Conservation (phyloP, 2,113 vertebrate genomes). For the Brachyhypopomus occidentalis region DNA sequence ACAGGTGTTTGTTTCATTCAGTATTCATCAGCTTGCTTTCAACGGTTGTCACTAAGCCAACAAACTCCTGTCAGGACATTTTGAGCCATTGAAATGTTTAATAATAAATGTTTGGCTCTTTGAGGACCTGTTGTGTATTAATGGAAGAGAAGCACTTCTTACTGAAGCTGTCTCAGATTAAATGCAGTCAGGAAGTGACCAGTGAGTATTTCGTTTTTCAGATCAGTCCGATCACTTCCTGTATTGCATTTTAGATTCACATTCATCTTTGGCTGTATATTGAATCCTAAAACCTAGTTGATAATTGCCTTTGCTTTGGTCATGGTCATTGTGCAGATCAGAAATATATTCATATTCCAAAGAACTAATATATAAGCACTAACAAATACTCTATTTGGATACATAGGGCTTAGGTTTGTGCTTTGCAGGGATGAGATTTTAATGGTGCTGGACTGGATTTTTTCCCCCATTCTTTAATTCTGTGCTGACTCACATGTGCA, state of each 20-base stretch:
- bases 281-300: neutral
- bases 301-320: neutral
- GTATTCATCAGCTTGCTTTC: slow-evolving; percentile 31
- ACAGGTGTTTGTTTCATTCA: slow-evolving; percentile 24
- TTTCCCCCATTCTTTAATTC: neutral
- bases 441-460: neutral
- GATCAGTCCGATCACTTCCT: neutral
- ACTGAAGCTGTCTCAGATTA: neutral
- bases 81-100: slow-evolving; percentile 5
- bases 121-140: neutral
- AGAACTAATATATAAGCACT: too few relatives aligned
- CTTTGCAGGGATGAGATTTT: too few relatives aligned
- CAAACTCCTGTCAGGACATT: slow-evolving; percentile 15
- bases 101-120: neutral
- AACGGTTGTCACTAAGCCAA: slow-evolving; percentile 7
- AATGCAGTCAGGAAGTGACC: neutral
- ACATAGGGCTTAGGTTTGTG: too few relatives aligned
- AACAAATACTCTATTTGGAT: too few relatives aligned
- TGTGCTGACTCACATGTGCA: neutral
- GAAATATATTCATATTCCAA: too few relatives aligned
- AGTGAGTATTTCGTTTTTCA: neutral
- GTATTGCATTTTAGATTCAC: neutral
- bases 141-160: neutral
- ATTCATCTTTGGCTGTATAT: neutral
- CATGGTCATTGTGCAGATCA: neutral